These are phyloP conservation scores for Hemaris fuciformis DNA, from an alignment of 2,888 invertebrate genomes.

Conservation along the genomic window DNA sequence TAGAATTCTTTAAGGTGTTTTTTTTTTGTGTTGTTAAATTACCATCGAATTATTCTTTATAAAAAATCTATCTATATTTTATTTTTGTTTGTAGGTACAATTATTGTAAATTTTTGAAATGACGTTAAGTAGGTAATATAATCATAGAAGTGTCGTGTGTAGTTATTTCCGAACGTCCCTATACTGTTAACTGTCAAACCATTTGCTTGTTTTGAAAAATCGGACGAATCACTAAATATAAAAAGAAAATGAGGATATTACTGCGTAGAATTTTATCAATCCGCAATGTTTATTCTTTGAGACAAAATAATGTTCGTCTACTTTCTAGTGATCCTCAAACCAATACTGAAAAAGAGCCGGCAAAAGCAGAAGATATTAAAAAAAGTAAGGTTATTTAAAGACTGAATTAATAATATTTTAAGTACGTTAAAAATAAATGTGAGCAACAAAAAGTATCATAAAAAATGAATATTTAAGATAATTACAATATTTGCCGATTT, in stretches of 20 bases:
- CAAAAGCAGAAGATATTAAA: constrained; percentile 58
- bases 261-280: constrained; percentile 46
- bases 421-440: neutral
- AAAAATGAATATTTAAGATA: too few species aligned
- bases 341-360: constrained; percentile 40
- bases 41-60: too few species aligned
- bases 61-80: too few species aligned
- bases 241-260: constrained; percentile 61
- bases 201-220: constrained; percentile 19
- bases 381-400: constrained; percentile 61
- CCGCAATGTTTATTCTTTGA: constrained; percentile 37
- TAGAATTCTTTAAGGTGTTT: too few species aligned
- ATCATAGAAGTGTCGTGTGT: too few species aligned
- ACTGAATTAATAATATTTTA: neutral
- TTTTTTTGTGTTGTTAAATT: too few species aligned
- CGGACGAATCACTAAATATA: neutral
- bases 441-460: too few species aligned
- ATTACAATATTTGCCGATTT: too few species aligned
- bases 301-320: constrained; percentile 41
- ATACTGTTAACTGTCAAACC: neutral
- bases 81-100: too few species aligned
- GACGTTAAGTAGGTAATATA: too few species aligned
- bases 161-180: constrained; percentile 19
- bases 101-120: too few species aligned
- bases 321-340: constrained; percentile 50